Conservation (phyloP, 1,140 invertebrate species). For the Luehdorfia chinensis region DNA sequence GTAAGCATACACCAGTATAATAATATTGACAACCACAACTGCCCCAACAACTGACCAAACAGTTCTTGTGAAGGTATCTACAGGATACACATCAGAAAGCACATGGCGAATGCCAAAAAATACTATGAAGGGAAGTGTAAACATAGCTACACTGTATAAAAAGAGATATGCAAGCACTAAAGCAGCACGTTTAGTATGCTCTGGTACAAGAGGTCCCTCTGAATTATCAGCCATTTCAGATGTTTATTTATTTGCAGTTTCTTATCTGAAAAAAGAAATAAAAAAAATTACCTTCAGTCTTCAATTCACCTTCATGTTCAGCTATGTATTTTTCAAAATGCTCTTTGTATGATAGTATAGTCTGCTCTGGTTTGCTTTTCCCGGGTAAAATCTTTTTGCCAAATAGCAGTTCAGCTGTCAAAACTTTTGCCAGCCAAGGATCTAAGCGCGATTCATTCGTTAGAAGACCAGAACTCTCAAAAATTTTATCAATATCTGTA, state of each 20-base stretch:
- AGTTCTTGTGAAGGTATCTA: constrained; percentile 80
- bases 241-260: constrained; percentile 30
- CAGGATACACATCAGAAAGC: constrained; percentile 79
- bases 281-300: constrained; percentile 66
- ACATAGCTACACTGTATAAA: constrained; percentile 89
- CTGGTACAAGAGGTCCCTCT: constrained; percentile 60
- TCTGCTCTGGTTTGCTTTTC: constrained; percentile 83
- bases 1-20: constrained; percentile 87
- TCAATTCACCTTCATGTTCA: constrained; percentile 47
- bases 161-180: constrained; percentile 82
- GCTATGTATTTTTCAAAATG: constrained; percentile 54
- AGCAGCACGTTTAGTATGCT: constrained; percentile 64
- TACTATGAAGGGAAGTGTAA: constrained; percentile 86
- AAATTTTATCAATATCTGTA: constrained; percentile 80
- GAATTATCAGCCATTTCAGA: constrained; percentile 60
- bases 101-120: constrained; percentile 84
- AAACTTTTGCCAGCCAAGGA: constrained; percentile 83
- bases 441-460: constrained; percentile 83
- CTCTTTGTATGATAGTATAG: constrained; percentile 81
- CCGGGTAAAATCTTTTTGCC: constrained; percentile 83
- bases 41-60: constrained; percentile 85
- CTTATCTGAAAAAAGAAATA: constrained; percentile 69
- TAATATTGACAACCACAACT: constrained; percentile 87
- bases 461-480: constrained; percentile 80
- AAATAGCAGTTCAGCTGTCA: constrained; percentile 90